Conservation (phyloP, 2,888 invertebrate genomes). For the Luperina nickerlii region DNA sequence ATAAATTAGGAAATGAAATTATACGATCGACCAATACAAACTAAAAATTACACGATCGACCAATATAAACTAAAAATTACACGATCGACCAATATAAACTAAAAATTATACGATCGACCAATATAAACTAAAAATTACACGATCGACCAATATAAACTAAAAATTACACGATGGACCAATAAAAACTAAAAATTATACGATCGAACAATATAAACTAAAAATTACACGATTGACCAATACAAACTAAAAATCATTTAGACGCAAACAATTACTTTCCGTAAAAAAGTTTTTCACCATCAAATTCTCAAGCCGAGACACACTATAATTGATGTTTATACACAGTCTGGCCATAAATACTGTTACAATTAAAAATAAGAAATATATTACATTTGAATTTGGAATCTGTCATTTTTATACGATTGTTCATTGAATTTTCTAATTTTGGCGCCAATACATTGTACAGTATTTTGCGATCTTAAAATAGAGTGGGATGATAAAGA, state of each 20-base stretch:
- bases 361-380: too few relatives aligned
- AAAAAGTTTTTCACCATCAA: neutral
- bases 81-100: neutral
- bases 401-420: too few relatives aligned
- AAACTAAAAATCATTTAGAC: neutral
- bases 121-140: neutral
- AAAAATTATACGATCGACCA: neutral
- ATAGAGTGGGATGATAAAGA: too few relatives aligned
- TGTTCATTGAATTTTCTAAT: too few relatives aligned
- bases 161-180: neutral
- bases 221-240: neutral
- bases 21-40: neutral
- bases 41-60: too few relatives aligned
- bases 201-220: neutral
- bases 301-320: too few relatives aligned
- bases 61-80: neutral
- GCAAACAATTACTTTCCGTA: neutral
- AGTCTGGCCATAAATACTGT: neutral
- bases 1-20: neutral
- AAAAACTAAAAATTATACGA: neutral
- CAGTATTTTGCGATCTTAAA: too few relatives aligned
- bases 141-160: too few relatives aligned
- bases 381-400: too few relatives aligned
- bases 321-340: neutral
- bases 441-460: too few relatives aligned